These are phyloP conservation scores for Cyaniris semiargus DNA, from an alignment of 2,888 invertebrate genomes.

Conservation along the genomic window DNA sequence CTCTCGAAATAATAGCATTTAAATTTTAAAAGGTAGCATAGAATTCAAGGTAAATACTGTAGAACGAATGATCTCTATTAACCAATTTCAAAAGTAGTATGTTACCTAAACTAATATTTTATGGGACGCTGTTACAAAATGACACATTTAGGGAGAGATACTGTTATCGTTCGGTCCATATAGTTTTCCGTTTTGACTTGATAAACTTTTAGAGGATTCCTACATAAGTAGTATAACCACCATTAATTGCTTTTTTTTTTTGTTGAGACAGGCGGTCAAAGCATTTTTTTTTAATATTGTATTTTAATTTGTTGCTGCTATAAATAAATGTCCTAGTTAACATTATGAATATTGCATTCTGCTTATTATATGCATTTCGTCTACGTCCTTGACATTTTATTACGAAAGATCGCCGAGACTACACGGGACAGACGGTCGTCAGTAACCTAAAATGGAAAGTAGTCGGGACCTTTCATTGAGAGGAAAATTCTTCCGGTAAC, in stretches of 20 bases:
- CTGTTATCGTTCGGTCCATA: background rate
- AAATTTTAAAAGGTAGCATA: too few species aligned
- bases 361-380: background rate
- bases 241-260: too few species aligned
- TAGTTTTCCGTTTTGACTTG: background rate
- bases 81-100: too few species aligned
- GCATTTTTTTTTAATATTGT: background rate
- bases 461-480: constrained; percentile 23
- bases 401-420: background rate
- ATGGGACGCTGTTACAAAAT: background rate
- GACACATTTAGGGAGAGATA: background rate
- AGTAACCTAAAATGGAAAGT: background rate
- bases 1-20: too few species aligned
- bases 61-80: too few species aligned
- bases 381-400: constrained; percentile 6
- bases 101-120: too few species aligned
- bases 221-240: background rate
- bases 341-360: background rate
- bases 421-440: background rate
- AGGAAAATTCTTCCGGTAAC: constrained; percentile 9
- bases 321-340: background rate
- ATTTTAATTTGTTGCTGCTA: background rate
- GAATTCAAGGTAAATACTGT: too few species aligned
- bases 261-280: background rate
- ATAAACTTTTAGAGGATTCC: background rate